phyloP scores from a whole-genome alignment of 2,797 vertebrate species.

The Huso huso region DNA sequence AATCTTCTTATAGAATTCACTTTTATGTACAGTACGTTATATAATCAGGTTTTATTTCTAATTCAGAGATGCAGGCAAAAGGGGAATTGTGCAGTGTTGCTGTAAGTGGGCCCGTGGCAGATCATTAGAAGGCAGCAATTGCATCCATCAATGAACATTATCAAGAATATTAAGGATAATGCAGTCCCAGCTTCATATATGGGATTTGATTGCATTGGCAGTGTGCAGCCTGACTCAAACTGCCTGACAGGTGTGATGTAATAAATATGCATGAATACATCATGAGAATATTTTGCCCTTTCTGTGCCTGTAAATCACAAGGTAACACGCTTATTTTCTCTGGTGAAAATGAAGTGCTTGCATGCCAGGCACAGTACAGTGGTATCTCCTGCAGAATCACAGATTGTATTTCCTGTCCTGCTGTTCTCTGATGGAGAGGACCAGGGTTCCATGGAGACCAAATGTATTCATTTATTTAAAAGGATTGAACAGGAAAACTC shows the following conservation, averaged over 20 bases:
- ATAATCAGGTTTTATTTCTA: background rate
- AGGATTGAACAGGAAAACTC: too few species aligned
- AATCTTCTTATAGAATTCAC: background rate
- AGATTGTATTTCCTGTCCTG: too few species aligned
- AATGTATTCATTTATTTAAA: too few species aligned
- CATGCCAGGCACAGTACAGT: background rate
- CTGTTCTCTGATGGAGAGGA: too few species aligned
- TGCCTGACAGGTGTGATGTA: conserved; percentile 9
- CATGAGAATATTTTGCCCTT: conserved; percentile 10
- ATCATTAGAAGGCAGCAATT: background rate
- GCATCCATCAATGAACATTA: background rate
- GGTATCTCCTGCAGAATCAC: too few species aligned
- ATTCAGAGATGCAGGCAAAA: background rate
- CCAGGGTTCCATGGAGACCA: too few species aligned
- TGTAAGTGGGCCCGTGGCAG: background rate
- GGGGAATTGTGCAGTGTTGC: background rate
- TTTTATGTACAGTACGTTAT: background rate
- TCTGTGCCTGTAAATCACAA: background rate
- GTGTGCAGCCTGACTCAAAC: background rate
- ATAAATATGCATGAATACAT: conserved; percentile 11
- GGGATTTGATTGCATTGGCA: conserved; percentile 4
- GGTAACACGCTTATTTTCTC: conserved; percentile 2
- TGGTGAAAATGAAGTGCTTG: background rate
- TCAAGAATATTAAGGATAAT: background rate
- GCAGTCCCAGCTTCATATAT: background rate